phyloP scores from a whole-genome alignment of 2,888 invertebrate genomes.

The Galeruca laticollis region DNA sequence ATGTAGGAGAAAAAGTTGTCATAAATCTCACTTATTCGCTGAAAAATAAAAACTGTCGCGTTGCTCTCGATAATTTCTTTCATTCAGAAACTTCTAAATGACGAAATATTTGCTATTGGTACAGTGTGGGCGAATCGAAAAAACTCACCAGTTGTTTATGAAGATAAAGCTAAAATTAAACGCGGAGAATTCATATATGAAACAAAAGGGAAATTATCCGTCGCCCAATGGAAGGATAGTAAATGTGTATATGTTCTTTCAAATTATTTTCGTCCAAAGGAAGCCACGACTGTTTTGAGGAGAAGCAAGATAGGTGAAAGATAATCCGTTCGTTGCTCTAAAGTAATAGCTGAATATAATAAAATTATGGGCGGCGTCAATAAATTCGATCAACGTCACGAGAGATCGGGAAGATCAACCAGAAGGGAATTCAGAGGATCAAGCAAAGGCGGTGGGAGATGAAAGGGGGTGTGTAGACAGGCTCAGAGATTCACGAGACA shows the following conservation, averaged over 20 bases:
- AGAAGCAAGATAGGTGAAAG: neutral
- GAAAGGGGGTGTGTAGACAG: no score
- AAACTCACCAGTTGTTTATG: slow-evolving; percentile 38
- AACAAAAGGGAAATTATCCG: slow-evolving; percentile 27
- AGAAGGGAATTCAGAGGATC: no score
- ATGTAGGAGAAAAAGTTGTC: slow-evolving; percentile 36
- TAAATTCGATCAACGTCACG: slow-evolving; percentile 21
- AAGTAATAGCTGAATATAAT: slow-evolving; percentile 24
- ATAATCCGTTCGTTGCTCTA: slow-evolving; percentile 17
- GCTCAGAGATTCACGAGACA: no score
- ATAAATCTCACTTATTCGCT: slow-evolving; percentile 14
- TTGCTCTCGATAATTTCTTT: slow-evolving; percentile 38
- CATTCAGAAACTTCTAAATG: slow-evolving; percentile 39
- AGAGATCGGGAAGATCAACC: no score
- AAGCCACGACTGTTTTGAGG: slow-evolving; percentile 4
- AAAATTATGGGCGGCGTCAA: slow-evolving; percentile 33
- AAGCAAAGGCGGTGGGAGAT: no score
- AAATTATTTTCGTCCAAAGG: slow-evolving; percentile 14
- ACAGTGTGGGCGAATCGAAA: slow-evolving; percentile 45
- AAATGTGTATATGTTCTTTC: slow-evolving; percentile 45
- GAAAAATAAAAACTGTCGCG: slow-evolving; percentile 17
- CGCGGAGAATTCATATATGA: slow-evolving; percentile 46
- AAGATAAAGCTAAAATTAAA: slow-evolving; percentile 39
- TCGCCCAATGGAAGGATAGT: slow-evolving; percentile 48
- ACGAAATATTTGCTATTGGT: slow-evolving; percentile 46